A percentile compares a stretch with the other conserved stretches of the same genome.
Evolutionary conservation across 2,888 invertebrate genomes (phyloP).

Genomic region (Drosophila robusta): DNA sequence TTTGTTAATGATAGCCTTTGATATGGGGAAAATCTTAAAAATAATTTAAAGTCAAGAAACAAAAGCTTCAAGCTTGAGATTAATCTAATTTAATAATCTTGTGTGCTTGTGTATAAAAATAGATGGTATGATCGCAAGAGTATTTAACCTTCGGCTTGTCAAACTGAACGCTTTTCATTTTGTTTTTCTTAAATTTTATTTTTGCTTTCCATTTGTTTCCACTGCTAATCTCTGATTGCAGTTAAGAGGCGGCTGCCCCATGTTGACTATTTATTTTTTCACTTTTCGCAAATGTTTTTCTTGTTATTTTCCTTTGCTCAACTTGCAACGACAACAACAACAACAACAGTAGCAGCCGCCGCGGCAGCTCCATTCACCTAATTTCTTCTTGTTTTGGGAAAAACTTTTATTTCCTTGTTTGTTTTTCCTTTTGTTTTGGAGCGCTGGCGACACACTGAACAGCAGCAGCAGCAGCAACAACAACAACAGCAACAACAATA

Average conservation of each 20-base stretch:
- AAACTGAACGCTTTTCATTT: background rate
- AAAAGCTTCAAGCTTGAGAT: too few species aligned
- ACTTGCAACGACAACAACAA: conserved; percentile 7
- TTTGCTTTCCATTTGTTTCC: conserved; percentile 10
- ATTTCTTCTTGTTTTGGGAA: conserved; percentile 56
- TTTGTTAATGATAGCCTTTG: too few species aligned
- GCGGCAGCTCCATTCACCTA: conserved; percentile 74
- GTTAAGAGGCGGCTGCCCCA: conserved; percentile 3
- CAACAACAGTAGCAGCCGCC: background rate
- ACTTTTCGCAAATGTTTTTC: conserved; percentile 33
- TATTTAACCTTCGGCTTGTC: background rate
- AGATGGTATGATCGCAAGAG: too few species aligned
- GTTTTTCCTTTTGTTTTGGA: conserved; percentile 12
- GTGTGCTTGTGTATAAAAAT: too few species aligned
- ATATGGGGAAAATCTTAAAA: too few species aligned
- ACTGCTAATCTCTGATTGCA: conserved; percentile 43
- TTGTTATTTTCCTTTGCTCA: conserved; percentile 7
- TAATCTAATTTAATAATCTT: too few species aligned
- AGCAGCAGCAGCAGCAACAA: conserved; percentile 19
- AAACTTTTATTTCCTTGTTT: conserved; percentile 55
- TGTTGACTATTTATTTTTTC: conserved; percentile 20
- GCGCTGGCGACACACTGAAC: conserved; percentile 46
- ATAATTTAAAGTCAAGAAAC: too few species aligned
- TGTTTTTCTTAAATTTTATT: conserved; percentile 9
- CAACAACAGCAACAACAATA: conserved; percentile 26